Evolutionary conservation across 1,140 invertebrate genomes (phyloP).

Genomic region (Archegozetes longisetosus): DNA sequence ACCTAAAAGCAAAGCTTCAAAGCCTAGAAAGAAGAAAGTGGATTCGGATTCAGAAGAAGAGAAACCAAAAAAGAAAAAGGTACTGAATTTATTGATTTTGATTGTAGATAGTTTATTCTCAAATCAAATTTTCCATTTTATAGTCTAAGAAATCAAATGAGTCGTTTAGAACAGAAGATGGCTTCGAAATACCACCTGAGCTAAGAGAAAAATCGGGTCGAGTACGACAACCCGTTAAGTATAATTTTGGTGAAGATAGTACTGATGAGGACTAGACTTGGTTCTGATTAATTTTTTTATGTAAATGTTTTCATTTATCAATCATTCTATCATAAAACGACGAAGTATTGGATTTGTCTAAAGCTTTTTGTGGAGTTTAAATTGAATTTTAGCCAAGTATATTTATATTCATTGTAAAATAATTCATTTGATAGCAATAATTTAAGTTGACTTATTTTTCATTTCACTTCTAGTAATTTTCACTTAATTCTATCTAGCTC

Average conservation of each 20-base stretch:
- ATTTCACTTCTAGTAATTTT: no score
- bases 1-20: neutral
- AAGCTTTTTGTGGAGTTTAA: no score
- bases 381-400: no score
- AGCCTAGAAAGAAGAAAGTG: slow-evolving; percentile 10
- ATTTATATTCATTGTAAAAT: no score
- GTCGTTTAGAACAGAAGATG: neutral
- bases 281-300: no score
- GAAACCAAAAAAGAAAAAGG: slow-evolving; percentile 1
- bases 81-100: neutral
- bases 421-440: no score
- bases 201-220: slow-evolving; percentile 9
- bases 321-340: no score
- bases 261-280: no score
- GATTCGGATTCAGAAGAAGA: slow-evolving; percentile 12
- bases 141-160: slow-evolving; percentile 1
- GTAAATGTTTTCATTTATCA: no score
- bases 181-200: slow-evolving; percentile 5
- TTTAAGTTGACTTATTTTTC: no score
- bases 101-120: neutral
- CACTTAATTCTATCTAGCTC: no score
- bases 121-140: neutral
- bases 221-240: slow-evolving; percentile 13
- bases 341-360: no score
- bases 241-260: slow-evolving; percentile 12